Conservation (phyloP, 2,797 vertebrate genomes). For the Heteromormyrus szaboi region DNA sequence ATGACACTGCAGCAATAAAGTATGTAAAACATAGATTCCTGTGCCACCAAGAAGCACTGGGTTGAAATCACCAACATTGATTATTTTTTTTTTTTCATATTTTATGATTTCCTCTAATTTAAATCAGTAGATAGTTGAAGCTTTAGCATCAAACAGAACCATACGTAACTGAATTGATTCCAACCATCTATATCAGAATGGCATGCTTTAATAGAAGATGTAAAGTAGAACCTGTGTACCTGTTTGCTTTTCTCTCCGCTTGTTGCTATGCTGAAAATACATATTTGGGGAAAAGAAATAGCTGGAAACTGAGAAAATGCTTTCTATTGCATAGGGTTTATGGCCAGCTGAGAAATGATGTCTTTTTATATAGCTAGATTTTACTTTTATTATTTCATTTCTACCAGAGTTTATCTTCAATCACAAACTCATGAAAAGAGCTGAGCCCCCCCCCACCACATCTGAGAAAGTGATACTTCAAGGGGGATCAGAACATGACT, state of each 20-base stretch:
- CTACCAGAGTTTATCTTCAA: neutral
- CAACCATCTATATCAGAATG: neutral
- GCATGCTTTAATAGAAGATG: neutral
- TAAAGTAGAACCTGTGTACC: neutral
- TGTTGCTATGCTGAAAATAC: neutral
- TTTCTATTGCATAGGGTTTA: neutral
- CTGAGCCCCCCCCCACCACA: neutral
- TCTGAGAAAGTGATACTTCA: neutral
- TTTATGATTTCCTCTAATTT: neutral
- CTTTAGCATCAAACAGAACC: neutral
- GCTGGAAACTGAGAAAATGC: neutral
- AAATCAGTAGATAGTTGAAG: neutral
- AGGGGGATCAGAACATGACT: neutral
- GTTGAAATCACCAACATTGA: neutral
- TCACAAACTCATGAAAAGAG: neutral
- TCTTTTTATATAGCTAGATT: neutral
- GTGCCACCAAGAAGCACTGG: neutral
- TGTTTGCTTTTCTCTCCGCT: neutral
- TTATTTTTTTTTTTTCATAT: neutral
- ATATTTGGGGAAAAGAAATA: neutral
- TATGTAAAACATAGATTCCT: neutral
- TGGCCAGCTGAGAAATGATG: neutral
- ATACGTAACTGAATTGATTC: neutral
- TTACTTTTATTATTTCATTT: constrained; percentile 1
- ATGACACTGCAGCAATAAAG: neutral